Evolutionary conservation across 2,888 invertebrate genomes (phyloP).

Genomic region (Polydrusus tereticollis): DNA sequence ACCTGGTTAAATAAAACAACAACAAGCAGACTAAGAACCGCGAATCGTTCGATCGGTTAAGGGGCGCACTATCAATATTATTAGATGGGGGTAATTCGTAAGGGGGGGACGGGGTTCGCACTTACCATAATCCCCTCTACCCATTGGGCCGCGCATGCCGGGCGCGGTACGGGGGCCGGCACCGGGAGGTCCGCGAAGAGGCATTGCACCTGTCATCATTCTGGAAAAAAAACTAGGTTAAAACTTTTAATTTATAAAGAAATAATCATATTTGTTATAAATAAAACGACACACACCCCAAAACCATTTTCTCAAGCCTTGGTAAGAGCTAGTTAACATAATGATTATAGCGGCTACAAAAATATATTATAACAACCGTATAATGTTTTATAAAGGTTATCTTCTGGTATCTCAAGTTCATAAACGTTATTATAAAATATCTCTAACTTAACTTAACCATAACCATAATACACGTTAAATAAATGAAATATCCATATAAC

Average conservation of each 20-base stretch:
- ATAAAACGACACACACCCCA: too few species aligned
- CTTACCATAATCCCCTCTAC: constrained; percentile 93
- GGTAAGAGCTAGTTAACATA: too few species aligned
- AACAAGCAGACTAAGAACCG: constrained; percentile 63
- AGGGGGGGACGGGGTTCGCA: constrained; percentile 56
- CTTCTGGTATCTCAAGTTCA: too few species aligned
- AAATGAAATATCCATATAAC: too few species aligned
- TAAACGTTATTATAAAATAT: too few species aligned
- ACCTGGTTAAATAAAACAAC: constrained; percentile 12
- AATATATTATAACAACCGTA: too few species aligned
- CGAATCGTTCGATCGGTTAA: constrained; percentile 45
- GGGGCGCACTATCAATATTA: constrained; percentile 32
- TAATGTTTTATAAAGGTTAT: too few species aligned
- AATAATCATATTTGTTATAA: neutral
- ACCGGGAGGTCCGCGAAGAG: constrained; percentile 71
- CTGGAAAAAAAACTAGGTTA: constrained; percentile 57
- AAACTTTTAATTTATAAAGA: neutral
- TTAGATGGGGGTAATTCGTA: constrained; percentile 11
- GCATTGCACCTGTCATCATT: constrained; percentile 76
- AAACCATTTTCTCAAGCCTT: too few species aligned
- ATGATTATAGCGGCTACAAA: too few species aligned
- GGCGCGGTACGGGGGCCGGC: constrained; percentile 64
- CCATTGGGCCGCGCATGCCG: constrained; percentile 77
- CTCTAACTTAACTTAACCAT: too few species aligned
- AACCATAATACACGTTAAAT: too few species aligned